Evolutionary conservation across 2,888 invertebrate species (phyloP).

Genomic region (Syritta pipiens): DNA sequence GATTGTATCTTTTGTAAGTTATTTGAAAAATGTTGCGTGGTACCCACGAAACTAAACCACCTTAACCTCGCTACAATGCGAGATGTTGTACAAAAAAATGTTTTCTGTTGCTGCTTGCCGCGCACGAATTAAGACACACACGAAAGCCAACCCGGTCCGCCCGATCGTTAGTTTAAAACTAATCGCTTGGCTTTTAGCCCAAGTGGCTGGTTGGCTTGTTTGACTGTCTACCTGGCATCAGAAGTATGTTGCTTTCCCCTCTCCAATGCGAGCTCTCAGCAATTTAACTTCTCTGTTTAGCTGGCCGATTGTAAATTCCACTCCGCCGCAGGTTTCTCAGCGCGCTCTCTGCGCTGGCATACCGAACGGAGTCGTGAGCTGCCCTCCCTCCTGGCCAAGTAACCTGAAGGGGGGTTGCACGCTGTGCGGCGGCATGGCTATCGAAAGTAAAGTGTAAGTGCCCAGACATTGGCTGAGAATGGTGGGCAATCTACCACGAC

Average conservation of each 20-base stretch:
- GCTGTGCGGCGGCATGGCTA: neutral
- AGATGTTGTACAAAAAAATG: constrained; percentile 27
- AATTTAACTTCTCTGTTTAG: constrained; percentile 33
- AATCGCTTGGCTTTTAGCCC: constrained; percentile 31
- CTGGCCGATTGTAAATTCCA: constrained; percentile 57
- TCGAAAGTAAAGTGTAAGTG: constrained; percentile 11
- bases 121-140: constrained; percentile 22
- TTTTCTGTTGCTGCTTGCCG: constrained; percentile 21
- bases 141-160: constrained; percentile 18
- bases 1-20: constrained; percentile 7
- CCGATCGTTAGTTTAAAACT: constrained; percentile 50
- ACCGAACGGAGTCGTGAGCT: too few relatives aligned
- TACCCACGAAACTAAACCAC: constrained; percentile 4
- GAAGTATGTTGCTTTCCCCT: constrained; percentile 40
- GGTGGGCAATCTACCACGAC: neutral
- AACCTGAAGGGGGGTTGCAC: neutral
- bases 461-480: neutral
- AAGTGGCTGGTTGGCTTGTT: constrained; percentile 53
- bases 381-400: constrained; percentile 24
- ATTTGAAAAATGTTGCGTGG: constrained; percentile 10
- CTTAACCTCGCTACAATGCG: constrained; percentile 3
- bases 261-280: constrained; percentile 40
- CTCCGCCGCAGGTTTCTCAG: constrained; percentile 38
- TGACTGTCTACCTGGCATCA: constrained; percentile 36
- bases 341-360: constrained; percentile 31